phyloP scores from a whole-genome alignment of 1,140 invertebrate genomes.

The Ladona fulva region DNA sequence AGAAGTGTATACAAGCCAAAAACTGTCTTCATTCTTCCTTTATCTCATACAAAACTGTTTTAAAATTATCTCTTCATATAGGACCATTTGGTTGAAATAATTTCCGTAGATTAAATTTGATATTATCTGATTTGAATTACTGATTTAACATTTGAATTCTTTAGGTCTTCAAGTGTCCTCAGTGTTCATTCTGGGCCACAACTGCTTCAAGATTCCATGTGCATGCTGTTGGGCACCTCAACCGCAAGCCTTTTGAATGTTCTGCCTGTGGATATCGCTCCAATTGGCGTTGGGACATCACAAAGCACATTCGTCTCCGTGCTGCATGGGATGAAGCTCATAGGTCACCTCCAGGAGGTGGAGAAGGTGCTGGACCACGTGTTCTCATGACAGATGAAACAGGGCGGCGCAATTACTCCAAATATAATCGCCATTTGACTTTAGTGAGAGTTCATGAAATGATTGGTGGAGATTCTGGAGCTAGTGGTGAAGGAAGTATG shows the following conservation, averaged over 20 bases:
- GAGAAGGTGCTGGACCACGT: constrained; percentile 51
- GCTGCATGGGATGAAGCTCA: constrained; percentile 71
- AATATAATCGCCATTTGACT: constrained; percentile 80
- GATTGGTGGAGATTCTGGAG: neutral
- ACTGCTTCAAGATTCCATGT: constrained; percentile 83
- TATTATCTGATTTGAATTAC: too few relatives aligned
- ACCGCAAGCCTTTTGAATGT: constrained; percentile 91
- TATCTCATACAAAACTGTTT: too few relatives aligned
- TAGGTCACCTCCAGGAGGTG: constrained; percentile 15
- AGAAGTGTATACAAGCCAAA: too few relatives aligned
- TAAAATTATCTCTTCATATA: too few relatives aligned
- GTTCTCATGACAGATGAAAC: constrained; percentile 86
- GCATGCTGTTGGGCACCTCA: constrained; percentile 83
- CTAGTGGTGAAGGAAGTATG: neutral
- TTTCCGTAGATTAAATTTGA: too few relatives aligned
- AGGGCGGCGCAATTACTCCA: constrained; percentile 80
- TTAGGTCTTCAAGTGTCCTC: constrained; percentile 77
- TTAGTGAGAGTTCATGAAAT: constrained; percentile 50
- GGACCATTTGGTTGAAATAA: too few relatives aligned
- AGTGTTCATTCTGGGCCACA: constrained; percentile 83
- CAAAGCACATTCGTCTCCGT: constrained; percentile 88
- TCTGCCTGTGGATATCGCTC: constrained; percentile 86
- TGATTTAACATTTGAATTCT: constrained; percentile 16
- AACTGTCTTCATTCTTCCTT: too few relatives aligned
- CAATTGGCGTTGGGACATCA: constrained; percentile 94